phyloP scores from a whole-genome alignment of 2,113 vertebrate species.

The Alectura lathami region DNA sequence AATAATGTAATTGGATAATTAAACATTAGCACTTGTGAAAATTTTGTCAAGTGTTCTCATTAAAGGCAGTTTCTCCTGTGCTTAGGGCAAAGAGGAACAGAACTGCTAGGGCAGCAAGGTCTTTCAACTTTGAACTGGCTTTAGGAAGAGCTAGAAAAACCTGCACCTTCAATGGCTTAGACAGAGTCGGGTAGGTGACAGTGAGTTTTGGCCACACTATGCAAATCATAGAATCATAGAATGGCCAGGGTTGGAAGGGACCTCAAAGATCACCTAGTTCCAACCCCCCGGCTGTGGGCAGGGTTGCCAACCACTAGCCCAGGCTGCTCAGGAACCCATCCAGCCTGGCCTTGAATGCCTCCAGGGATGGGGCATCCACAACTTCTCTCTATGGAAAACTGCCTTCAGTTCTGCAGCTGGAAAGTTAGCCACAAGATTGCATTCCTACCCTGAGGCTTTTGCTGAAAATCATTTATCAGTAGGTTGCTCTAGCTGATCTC shows the following conservation, averaged over 20 bases:
- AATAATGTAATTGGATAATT: background rate
- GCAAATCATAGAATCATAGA: no score
- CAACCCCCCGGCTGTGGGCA: no score
- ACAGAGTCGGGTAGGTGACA: rapidly evolving
- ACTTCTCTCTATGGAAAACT: background rate
- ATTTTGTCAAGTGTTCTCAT: background rate
- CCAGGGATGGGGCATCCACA: no score
- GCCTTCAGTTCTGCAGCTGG: background rate
- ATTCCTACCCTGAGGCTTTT: background rate
- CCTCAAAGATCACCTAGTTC: no score
- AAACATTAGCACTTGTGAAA: background rate
- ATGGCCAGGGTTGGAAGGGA: no score
- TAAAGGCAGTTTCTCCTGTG: background rate
- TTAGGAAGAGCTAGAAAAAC: background rate
- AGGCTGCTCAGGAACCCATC: no score
- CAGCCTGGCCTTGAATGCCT: no score
- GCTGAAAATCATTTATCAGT: background rate
- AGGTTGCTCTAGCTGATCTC: background rate
- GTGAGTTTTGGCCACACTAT: no score
- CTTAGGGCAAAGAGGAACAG: background rate
- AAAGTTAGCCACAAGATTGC: background rate
- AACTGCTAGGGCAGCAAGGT: background rate
- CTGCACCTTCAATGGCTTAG: background rate
- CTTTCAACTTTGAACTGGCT: background rate
- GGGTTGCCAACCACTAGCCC: no score